phyloP scores from a whole-genome alignment of 2,113 vertebrate species.

The Serinus canaria region DNA sequence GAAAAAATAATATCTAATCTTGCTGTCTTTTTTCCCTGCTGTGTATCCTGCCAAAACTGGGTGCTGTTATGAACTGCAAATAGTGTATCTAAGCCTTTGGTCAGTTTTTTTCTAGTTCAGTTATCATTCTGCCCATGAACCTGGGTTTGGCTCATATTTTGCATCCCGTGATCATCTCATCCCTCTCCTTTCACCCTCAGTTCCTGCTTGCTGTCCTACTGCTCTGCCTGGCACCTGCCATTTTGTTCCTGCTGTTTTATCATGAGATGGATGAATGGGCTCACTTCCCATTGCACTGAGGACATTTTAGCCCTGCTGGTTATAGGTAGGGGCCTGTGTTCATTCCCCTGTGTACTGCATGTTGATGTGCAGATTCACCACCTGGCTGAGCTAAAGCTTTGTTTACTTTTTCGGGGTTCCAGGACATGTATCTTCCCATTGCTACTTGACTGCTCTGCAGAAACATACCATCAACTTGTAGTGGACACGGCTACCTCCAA shows the following conservation, averaged over 20 bases:
- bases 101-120: neutral
- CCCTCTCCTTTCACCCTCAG: neutral
- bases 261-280: neutral
- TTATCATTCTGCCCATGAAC: neutral
- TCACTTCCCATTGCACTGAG: neutral
- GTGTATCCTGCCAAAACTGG: constrained; percentile 1
- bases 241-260: neutral
- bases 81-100: neutral
- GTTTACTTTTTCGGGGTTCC: neutral
- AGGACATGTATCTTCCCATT: neutral
- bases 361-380: neutral
- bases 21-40: neutral
- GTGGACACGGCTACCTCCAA: neutral
- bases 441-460: neutral
- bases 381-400: neutral
- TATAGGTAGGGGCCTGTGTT: neutral
- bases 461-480: neutral
- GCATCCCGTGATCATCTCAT: neutral
- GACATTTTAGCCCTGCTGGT: neutral
- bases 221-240: neutral
- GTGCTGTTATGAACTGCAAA: neutral
- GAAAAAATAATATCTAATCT: constrained; percentile 36
- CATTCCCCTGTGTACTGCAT: neutral
- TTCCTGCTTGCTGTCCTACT: neutral
- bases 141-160: neutral